Evolutionary conservation across 1,140 invertebrate species (phyloP).

Genomic region (Drosophila guanche): DNA sequence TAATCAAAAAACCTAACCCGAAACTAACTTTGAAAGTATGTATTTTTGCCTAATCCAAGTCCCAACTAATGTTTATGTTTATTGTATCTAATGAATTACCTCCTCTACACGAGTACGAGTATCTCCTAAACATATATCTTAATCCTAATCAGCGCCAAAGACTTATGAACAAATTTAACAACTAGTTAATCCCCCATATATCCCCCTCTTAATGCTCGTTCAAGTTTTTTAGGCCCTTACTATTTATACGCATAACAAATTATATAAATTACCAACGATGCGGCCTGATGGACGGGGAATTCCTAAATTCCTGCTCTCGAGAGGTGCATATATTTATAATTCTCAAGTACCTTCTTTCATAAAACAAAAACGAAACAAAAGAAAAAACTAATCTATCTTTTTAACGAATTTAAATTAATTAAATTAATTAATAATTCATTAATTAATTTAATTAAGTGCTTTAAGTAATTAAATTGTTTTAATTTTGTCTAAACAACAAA

Average conservation of each 20-base stretch:
- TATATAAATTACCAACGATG: slow-evolving; percentile 41
- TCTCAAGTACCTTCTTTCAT: slow-evolving; percentile 76
- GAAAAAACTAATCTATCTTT: slow-evolving; percentile 38
- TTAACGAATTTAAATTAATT: slow-evolving; percentile 23
- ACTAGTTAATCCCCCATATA: slow-evolving; percentile 41
- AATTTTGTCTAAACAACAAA: slow-evolving; percentile 56
- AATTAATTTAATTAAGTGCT: slow-evolving; percentile 42
- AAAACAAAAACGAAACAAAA: slow-evolving; percentile 26
- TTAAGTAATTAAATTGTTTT: slow-evolving; percentile 72
- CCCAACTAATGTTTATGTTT: slow-evolving; percentile 60
- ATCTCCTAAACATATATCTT: slow-evolving; percentile 29
- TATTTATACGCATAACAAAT: slow-evolving; percentile 51
- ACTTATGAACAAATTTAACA: slow-evolving; percentile 64
- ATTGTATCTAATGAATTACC: slow-evolving; percentile 41
- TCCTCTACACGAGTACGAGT: slow-evolving; percentile 30
- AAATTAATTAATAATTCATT: slow-evolving; percentile 16
- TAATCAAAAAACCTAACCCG: slow-evolving; percentile 51
- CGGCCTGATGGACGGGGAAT: slow-evolving; percentile 10
- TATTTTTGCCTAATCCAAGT: slow-evolving; percentile 46
- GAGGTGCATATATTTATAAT: slow-evolving; percentile 41
- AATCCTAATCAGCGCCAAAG: slow-evolving; percentile 77
- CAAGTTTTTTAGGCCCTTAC: slow-evolving; percentile 35
- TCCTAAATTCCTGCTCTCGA: slow-evolving; percentile 44
- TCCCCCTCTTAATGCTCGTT: slow-evolving; percentile 42
- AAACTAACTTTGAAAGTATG: slow-evolving; percentile 66